Evolutionary conservation across 2,888 invertebrate genomes (phyloP), one percentile per base, ranked within the genome.

Genomic region (Pristionchus mayeri): DNA sequence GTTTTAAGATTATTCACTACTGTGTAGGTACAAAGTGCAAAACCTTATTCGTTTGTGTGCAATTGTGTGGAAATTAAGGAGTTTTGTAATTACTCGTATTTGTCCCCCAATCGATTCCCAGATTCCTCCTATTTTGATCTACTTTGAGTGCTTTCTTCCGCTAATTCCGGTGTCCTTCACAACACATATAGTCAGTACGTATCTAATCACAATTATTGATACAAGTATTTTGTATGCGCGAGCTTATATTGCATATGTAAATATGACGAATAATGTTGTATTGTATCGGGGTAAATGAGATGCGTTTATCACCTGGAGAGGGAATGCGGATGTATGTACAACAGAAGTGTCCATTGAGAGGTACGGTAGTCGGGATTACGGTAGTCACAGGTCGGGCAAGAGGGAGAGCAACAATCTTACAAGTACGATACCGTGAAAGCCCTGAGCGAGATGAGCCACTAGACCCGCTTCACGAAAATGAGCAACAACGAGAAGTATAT

Each of bases 91-190:
- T 24, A 30, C 40, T 24, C 37, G 40, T 37, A 18, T 40, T 18
- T 67, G 2, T 18, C 3, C 18, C 9, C 37, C 34, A 18, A 30
- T 11, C 37, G 18, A 24, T 40, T 34, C 71, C 6, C 21, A 71
- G 40, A n/a, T 71, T 40, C 67, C 7, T 24, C 11, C 4, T n/a
- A 16, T 67, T 71, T 71, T 24, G 71, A 71, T 71, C 71, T 71
- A 71, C 71, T 71, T 71, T 71, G 71, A 40, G 71, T 71, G 71
- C 71, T 71, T 71, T 71, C 71, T 71, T 71, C 71, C 71, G 24
- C 27, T 71, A 71, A 71, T 37, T 71, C 71, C 71, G 71, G 71
- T 71, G 71, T 71, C 71, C 71, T 9, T 13, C 21, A 30, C 34
- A 13, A 37, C 0, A 21, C 13, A 71, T 71, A 44, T 71, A 71